Evolutionary conservation across 2,113 vertebrate species (phyloP).

Genomic region (Rhynchomys soricoides): DNA sequence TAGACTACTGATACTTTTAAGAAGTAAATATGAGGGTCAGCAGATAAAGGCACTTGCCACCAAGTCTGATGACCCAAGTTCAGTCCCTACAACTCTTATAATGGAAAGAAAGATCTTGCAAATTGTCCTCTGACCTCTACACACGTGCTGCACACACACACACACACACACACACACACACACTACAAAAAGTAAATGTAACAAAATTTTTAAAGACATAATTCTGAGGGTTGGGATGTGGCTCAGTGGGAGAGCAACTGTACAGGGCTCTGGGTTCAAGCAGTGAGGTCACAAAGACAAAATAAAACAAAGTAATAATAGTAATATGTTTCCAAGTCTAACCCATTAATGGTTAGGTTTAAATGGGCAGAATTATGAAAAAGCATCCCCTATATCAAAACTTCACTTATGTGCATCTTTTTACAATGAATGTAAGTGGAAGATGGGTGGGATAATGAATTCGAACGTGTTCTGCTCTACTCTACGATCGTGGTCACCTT

Average conservation of each 20-base stretch:
- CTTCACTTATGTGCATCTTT: neutral
- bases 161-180: neutral
- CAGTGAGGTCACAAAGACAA: neutral
- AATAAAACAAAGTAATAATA: neutral
- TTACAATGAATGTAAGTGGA: neutral
- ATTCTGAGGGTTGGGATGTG: neutral
- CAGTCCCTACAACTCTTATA: neutral
- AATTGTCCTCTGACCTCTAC: neutral
- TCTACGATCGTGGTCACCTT: neutral
- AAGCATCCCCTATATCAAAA: neutral
- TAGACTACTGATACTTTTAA: neutral
- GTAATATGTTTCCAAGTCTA: neutral
- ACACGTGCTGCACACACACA: neutral
- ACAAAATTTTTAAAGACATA: neutral
- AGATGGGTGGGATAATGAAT: slow-evolving; percentile 19
- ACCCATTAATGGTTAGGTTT: neutral
- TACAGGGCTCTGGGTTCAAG: neutral
- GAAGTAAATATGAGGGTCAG: neutral
- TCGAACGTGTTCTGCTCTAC: neutral
- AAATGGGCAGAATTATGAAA: neutral
- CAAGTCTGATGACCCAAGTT: neutral
- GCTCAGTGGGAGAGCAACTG: neutral
- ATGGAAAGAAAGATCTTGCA: neutral
- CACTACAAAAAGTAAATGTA: neutral
- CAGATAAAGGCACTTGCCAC: neutral